A percentile compares a stretch with the other conserved stretches of the same genome.
Evolutionary conservation across 2,113 vertebrate genomes (phyloP).

Genomic region (Ophiodon elongatus): DNA sequence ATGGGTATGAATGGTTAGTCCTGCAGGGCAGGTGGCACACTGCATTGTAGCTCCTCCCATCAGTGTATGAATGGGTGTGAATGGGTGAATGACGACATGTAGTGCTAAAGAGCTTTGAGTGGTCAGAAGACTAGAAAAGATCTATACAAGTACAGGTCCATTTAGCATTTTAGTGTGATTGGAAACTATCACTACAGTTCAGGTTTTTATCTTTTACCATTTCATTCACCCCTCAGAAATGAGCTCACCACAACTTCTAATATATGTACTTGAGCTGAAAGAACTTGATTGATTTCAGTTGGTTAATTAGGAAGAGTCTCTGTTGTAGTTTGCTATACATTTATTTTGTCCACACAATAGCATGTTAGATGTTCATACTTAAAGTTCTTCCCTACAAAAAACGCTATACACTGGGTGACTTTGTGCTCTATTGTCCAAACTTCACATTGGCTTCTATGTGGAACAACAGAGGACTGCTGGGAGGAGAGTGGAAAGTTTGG

Average conservation of each 20-base stretch:
- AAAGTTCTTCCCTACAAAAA: neutral
- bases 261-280: neutral
- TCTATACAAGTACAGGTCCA: no score
- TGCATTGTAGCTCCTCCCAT: no score
- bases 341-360: slow-evolving; percentile 1
- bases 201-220: neutral
- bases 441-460: neutral
- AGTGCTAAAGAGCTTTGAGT: no score
- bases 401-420: neutral
- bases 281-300: neutral
- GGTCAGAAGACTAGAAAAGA: no score
- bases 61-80: no score
- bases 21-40: no score
- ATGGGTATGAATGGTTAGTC: no score
- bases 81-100: no score
- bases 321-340: neutral
- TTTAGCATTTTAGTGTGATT: no score
- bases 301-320: neutral
- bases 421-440: slow-evolving; percentile 1
- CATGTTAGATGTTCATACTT: neutral
- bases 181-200: neutral
- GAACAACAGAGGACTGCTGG: slow-evolving; percentile 24
- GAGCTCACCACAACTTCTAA: neutral
- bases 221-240: neutral
- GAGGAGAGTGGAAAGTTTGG: slow-evolving; percentile 24